Base-by-base conservation (phyloP, 2,797 vertebrate genomes). In the Sebastes elongatus region DNA sequence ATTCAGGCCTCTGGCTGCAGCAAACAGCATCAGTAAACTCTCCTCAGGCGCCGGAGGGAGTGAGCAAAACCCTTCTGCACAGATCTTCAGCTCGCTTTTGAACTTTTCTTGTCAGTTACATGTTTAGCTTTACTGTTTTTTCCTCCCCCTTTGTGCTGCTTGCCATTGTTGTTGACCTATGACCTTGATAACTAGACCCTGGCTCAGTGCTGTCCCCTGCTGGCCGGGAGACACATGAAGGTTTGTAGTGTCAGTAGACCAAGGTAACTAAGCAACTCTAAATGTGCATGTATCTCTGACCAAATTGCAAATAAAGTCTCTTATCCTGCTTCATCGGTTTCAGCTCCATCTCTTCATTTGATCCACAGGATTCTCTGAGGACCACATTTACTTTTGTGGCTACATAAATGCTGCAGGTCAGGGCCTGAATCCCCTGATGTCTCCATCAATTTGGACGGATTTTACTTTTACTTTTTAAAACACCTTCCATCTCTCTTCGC, bases 1-100 rank as follows among this genome's bases (percentile, higher is more conserved):
- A 4, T 22, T 46, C 73, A 64, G 78, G 55, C 76, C 66, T 73
- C 79, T 64, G 61, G 77, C 67, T 81, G 78, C 85, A 86, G 76
- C 65, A 71, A 78, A 71, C 78, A 60, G 67, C 67, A 63, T 72
- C 71, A 35, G 42, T 68, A 67, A 83, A 86, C 59, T 72, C 46
- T 83, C 67, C 56, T 28, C 71, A 55, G 81, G 61, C 2, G 9
- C 80, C 0, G 5, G 49, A 22, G 20, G n/a, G 4, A 71, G 35
- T 1, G 7, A 55, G 49, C 25, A 23, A 30, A 68, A 46, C 7
- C 10, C 70, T n/a, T 65, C 67, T 68, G 65, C 55, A n/a, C 72
- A 46, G 28, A n/a, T 69, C 67, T 66, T 52, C 57, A 9, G 60
- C 76, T 69, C 6, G 2, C 28, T 23, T 7, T 77, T 70, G 18